Conservation (phyloP, 2,888 invertebrate species). For the Chelonus formosanus region DNA sequence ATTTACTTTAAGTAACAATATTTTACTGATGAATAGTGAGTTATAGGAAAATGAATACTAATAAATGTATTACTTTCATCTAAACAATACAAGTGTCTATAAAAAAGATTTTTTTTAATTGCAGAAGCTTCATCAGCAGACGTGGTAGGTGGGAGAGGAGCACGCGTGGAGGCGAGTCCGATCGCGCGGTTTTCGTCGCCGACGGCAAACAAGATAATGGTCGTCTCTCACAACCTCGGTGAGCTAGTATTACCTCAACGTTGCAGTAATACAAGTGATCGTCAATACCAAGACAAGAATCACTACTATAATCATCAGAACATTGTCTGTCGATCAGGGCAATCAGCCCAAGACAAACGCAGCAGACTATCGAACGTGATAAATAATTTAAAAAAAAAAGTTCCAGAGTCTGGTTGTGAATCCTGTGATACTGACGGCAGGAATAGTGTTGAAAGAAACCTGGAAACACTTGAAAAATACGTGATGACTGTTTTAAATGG, state of each 20-base stretch:
- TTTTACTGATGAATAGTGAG: too few relatives aligned
- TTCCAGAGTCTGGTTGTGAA: constrained; percentile 43
- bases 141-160: constrained; percentile 54
- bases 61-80: background rate
- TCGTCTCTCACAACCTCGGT: constrained; percentile 59
- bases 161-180: constrained; percentile 47
- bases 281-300: constrained; percentile 19
- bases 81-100: background rate
- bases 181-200: constrained; percentile 44
- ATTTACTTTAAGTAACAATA: too few relatives aligned
- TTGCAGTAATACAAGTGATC: constrained; percentile 45
- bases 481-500: constrained; percentile 62
- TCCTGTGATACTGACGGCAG: constrained; percentile 1
- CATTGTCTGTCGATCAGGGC: constrained; percentile 43
- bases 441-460: constrained; percentile 55
- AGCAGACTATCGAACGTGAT: constrained; percentile 62
- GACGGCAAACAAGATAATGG: constrained; percentile 51
- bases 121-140: constrained; percentile 54
- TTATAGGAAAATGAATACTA: background rate
- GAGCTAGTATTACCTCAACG: constrained; percentile 53
- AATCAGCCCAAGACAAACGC: constrained; percentile 58
- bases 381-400: constrained; percentile 60
- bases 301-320: constrained; percentile 3
- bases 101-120: constrained; percentile 28
- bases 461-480: constrained; percentile 59